Evolutionary conservation across 2,888 invertebrate species (phyloP).

Genomic region (Aphodius granarius): DNA sequence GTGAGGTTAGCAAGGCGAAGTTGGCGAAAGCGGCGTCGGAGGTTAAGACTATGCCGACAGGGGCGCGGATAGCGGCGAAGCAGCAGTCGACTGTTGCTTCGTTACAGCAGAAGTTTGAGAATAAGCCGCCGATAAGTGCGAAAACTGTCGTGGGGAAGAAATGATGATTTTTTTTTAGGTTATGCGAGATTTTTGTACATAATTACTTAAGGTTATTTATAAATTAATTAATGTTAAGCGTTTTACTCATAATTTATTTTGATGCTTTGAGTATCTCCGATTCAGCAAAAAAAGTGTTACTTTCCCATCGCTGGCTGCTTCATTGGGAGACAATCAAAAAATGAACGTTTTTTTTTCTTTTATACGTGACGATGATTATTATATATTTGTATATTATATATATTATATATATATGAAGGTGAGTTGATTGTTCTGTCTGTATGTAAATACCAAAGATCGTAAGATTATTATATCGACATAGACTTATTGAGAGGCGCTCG

Average conservation of each 20-base stretch:
- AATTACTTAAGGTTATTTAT: conserved; percentile 2
- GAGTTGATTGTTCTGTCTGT: conserved; percentile 2
- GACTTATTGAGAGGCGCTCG: background rate
- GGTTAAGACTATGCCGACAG: conserved; percentile 43
- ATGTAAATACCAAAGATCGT: conserved; percentile 11
- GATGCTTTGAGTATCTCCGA: background rate
- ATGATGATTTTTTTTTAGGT: conserved; percentile 5
- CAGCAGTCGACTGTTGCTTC: conserved; percentile 73
- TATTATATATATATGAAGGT: conserved; percentile 2
- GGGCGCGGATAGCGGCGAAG: conserved; percentile 56
- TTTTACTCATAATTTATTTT: background rate
- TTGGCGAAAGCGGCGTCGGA: conserved; percentile 26
- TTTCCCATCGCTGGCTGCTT: background rate
- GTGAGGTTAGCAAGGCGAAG: conserved; percentile 33
- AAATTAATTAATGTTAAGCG: background rate
- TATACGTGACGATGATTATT: background rate
- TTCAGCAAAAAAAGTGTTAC: background rate
- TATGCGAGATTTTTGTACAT: background rate
- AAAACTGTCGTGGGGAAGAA: conserved; percentile 26
- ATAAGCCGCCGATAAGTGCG: conserved; percentile 42
- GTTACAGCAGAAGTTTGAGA: conserved; percentile 79
- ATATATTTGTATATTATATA: no score
- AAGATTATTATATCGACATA: conserved; percentile 1
- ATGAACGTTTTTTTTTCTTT: no score
- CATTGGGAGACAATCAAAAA: background rate